These are phyloP conservation scores for Trichopoda pennipes DNA, from an alignment of 2,888 invertebrate genomes.

Conservation along the genomic window DNA sequence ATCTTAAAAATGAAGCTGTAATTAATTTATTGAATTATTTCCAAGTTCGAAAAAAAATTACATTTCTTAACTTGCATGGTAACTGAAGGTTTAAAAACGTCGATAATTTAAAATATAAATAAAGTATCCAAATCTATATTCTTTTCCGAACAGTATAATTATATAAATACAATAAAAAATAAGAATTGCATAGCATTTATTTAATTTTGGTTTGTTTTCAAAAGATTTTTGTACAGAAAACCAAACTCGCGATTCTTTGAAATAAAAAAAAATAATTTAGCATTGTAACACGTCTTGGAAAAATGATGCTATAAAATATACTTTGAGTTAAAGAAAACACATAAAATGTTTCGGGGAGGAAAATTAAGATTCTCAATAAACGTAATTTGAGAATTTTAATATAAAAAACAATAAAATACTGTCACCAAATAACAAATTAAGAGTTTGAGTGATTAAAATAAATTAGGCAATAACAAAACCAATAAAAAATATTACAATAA, in stretches of 20 bases:
- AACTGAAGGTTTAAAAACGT: too few relatives aligned
- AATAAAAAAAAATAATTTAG: constrained; percentile 17
- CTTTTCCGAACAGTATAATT: too few relatives aligned
- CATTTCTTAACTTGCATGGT: too few relatives aligned
- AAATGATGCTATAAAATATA: constrained; percentile 78
- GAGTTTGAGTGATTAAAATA: constrained; percentile 59
- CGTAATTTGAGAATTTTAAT: constrained; percentile 32
- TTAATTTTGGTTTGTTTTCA: constrained; percentile 9
- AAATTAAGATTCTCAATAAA: constrained; percentile 14
- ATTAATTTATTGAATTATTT: too few relatives aligned
- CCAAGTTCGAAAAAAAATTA: too few relatives aligned
- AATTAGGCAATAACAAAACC: constrained; percentile 28
- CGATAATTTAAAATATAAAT: too few relatives aligned
- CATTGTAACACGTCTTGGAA: constrained; percentile 67
- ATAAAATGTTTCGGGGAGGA: constrained; percentile 21
- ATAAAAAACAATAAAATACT: constrained; percentile 59
- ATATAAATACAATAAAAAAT: too few relatives aligned
- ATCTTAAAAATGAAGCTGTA: too few relatives aligned
- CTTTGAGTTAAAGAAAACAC: constrained; percentile 67
- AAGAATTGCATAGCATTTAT: not conserved
- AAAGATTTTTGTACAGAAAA: too few relatives aligned
- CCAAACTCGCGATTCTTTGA: too few relatives aligned
- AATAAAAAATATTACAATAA: not conserved
- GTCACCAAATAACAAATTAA: constrained; percentile 65
- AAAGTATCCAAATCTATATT: too few relatives aligned